phyloP scores from a whole-genome alignment of 2,888 invertebrate genomes.

The Dendrolimus pini region DNA sequence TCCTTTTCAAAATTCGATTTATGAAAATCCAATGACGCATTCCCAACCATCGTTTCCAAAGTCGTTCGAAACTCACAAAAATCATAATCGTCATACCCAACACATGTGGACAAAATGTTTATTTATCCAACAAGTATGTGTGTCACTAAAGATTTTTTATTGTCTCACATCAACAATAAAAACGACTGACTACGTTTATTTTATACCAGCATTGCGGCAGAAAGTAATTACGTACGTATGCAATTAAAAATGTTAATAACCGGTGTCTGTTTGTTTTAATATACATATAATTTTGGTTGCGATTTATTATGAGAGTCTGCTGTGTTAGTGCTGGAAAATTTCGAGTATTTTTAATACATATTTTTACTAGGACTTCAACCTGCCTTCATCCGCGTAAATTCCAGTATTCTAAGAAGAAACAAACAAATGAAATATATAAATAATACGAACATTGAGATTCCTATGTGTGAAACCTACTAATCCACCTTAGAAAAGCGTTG shows the following conservation, averaged over 20 bases:
- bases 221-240: constrained; percentile 27
- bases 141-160: constrained; percentile 64
- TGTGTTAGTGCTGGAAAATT: not conserved
- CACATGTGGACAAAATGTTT: constrained; percentile 50
- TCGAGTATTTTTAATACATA: not conserved
- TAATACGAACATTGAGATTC: no score
- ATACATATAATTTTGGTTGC: constrained; percentile 17
- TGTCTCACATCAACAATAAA: constrained; percentile 54
- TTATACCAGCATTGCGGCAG: constrained; percentile 23
- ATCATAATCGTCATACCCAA: not conserved
- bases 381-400: no score
- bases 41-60: not conserved
- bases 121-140: constrained; percentile 53
- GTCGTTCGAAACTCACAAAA: not conserved
- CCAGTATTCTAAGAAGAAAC: no score
- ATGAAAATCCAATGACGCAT: no score
- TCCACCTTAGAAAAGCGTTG: no score
- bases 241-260: constrained; percentile 36
- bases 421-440: no score
- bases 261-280: constrained; percentile 15
- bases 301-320: constrained; percentile 8
- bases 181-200: constrained; percentile 22
- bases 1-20: no score
- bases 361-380: no score
- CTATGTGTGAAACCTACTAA: no score